Percentiles rank a stretch among this genome's conserved stretches.
These are phyloP conservation scores for Aleiodes testaceus DNA, from an alignment of 2,888 invertebrate species.

Conservation along the genomic window DNA sequence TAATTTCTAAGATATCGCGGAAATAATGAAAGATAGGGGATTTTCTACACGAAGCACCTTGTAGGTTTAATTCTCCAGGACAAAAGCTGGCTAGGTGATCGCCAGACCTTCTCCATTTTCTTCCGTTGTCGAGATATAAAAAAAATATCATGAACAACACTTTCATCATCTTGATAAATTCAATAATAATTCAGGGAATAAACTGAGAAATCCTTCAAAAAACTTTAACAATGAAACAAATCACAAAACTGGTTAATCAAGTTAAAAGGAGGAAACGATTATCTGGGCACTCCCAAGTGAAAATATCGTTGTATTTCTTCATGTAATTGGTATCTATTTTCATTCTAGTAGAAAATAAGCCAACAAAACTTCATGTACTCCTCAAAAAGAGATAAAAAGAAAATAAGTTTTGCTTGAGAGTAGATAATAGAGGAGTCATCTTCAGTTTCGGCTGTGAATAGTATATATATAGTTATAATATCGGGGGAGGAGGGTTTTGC, in stretches of 20 bases:
- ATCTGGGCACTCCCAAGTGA: constrained; percentile 27
- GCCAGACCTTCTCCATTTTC: no score
- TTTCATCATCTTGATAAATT: no score
- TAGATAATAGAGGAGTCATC: constrained; percentile 19
- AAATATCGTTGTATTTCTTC: constrained; percentile 22
- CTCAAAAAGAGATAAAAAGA: neutral
- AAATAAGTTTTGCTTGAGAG: neutral
- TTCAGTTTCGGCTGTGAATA: constrained; percentile 20
- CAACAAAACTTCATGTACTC: constrained; percentile 13
- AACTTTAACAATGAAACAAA: constrained; percentile 5
- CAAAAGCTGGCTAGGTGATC: no score
- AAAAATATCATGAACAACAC: no score
- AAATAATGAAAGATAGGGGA: no score
- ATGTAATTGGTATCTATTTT: constrained; percentile 30
- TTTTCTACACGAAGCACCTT: no score
- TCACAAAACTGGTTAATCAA: constrained; percentile 26
- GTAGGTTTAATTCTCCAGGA: no score
- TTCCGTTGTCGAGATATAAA: no score
- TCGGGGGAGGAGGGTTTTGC: neutral
- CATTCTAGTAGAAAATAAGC: constrained; percentile 23
- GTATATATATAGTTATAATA: constrained; percentile 17
- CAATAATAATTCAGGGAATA: no score
- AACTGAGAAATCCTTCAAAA: constrained; percentile 1
- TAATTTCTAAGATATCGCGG: no score
- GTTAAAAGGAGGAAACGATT: constrained; percentile 31